phyloP scores from a whole-genome alignment of 2,888 invertebrate species.

The Stegana nigrithorax region DNA sequence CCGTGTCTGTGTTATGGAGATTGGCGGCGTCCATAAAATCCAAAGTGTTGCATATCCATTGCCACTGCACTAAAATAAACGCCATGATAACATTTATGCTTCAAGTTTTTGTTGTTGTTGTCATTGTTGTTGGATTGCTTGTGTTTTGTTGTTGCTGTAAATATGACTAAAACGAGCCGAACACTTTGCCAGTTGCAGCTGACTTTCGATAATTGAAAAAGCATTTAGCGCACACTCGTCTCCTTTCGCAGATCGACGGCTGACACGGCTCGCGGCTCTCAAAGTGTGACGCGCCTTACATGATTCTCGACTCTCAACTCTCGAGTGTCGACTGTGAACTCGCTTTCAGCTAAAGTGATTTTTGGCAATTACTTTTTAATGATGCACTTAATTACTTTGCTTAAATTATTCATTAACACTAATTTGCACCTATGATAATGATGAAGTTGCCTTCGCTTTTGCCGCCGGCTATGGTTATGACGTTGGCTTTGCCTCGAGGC shows the following conservation, averaged over 20 bases:
- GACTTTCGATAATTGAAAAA: conserved; percentile 48
- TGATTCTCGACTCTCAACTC: conserved; percentile 18
- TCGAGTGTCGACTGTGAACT: background rate
- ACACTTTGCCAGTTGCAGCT: conserved; percentile 41
- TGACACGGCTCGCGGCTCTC: conserved; percentile 2
- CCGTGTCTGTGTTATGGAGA: no score
- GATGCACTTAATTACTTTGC: conserved; percentile 54
- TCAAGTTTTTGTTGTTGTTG: no score
- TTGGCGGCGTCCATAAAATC: background rate
- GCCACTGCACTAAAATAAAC: background rate
- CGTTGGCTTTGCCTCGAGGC: background rate
- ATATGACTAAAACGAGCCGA: conserved; percentile 30
- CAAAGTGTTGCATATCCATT: background rate
- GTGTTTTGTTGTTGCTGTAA: no score
- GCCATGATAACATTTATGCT: no score
- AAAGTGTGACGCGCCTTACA: conserved; percentile 17
- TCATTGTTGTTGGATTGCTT: no score
- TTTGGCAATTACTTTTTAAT: conserved; percentile 48
- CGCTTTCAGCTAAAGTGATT: conserved; percentile 15
- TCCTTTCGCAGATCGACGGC: background rate
- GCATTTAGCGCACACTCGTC: conserved; percentile 37
- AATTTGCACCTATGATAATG: conserved; percentile 47
- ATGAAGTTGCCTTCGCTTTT: background rate
- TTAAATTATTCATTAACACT: conserved; percentile 61
- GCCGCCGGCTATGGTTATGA: background rate